Percentiles rank a stretch among this genome's conserved stretches.
Conservation (phyloP, 1,140 invertebrate genomes). For the Drosophila saltans region DNA sequence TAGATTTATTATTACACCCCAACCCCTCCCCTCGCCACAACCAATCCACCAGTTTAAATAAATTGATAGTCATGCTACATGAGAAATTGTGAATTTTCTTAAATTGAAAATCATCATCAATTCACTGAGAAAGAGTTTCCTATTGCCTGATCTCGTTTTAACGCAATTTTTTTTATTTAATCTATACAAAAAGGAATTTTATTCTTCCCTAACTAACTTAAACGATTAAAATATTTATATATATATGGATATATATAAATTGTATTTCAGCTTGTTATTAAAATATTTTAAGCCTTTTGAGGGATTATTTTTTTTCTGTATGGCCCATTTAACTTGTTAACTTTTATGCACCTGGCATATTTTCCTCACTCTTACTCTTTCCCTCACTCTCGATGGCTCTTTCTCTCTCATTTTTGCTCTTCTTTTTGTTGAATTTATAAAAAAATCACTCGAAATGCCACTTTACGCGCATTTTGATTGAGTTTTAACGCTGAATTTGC, state of each 20-base stretch:
- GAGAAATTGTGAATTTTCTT: background rate
- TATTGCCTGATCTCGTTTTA: too few species aligned
- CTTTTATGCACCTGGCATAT: constrained; percentile 17
- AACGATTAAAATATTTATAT: too few species aligned
- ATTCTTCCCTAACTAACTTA: too few species aligned
- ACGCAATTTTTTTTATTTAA: too few species aligned
- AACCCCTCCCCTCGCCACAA: background rate
- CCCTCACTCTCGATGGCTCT: background rate
- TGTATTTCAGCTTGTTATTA: too few species aligned
- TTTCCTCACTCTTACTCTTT: background rate
- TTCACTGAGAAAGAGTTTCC: background rate
- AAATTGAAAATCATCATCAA: constrained; percentile 3
- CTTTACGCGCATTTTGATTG: constrained; percentile 76
- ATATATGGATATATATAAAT: too few species aligned
- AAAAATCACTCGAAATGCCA: constrained; percentile 77
- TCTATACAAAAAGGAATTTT: too few species aligned
- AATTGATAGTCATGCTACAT: background rate
- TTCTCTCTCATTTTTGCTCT: background rate
- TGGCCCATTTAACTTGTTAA: constrained; percentile 12
- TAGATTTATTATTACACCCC: constrained; percentile 1
- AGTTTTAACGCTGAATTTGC: constrained; percentile 74
- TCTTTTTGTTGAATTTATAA: constrained; percentile 63
- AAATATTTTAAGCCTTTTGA: constrained; percentile 9
- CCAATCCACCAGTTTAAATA: background rate
- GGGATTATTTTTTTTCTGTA: background rate